These are phyloP conservation scores for Acyrthosiphon pisum DNA, from an alignment of 1,140 invertebrate species.

Conservation along the genomic window DNA sequence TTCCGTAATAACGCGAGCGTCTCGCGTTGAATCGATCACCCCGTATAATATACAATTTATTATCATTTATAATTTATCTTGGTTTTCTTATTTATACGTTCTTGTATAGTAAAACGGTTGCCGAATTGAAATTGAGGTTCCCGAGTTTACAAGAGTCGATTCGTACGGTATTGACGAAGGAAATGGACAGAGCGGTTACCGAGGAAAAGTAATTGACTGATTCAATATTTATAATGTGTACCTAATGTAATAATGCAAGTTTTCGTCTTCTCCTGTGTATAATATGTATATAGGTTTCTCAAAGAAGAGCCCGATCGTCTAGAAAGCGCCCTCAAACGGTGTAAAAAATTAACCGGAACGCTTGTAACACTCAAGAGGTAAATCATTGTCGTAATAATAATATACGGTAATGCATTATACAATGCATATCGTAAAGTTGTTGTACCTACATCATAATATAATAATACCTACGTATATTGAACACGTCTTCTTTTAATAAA, in stretches of 20 bases:
- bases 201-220: conserved; percentile 80
- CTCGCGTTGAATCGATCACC: too few species aligned
- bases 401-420: neutral
- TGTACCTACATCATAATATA: neutral
- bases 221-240: conserved; percentile 26
- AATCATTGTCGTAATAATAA: conserved; percentile 40
- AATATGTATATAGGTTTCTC: conserved; percentile 72
- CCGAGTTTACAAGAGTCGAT: conserved; percentile 88
- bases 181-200: conserved; percentile 92
- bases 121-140: conserved; percentile 90
- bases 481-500: too few species aligned
- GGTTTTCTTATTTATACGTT: neutral
- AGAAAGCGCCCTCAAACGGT: conserved; percentile 87
- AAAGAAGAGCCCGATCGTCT: conserved; percentile 93
- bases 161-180: conserved; percentile 83
- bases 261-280: conserved; percentile 44
- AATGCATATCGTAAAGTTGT: neutral
- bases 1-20: too few species aligned
- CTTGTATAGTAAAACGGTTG: conserved; percentile 85
- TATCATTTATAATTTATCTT: neutral
- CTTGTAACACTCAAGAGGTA: conserved; percentile 96
- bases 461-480: too few species aligned
- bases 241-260: conserved; percentile 35
- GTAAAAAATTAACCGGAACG: conserved; percentile 95
- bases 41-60: neutral